Base-by-base conservation (phyloP, 1,140 invertebrate genomes). In the Episyrphus balteatus region DNA sequence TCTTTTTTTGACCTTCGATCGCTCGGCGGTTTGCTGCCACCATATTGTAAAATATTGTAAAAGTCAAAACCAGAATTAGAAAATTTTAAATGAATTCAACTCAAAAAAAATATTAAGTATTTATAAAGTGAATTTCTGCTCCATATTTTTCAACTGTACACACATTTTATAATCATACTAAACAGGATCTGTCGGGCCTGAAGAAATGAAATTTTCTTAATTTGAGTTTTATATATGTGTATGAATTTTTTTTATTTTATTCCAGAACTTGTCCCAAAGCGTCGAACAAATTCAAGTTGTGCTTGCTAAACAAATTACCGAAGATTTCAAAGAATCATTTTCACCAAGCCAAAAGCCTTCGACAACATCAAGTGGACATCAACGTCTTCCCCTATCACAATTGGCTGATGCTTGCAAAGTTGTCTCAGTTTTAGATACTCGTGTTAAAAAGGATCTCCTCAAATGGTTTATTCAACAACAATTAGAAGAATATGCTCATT, bases 281-380 rank as follows among this genome's bases (percentile, higher is more conserved):
- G 88, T 98, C 13, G 80, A 84, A 53, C 77, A 85, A 58, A 90
- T 98, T 38, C 85, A 92, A 51, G 68, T 79, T 2, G 82, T 91
- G 46, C 71, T 98, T 33, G 90, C 88, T 1, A 76, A 83, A 47
- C 94, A 98, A 74, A 96, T 98, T 47, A 83, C 84, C 2, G 75
- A 81, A n/a, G 96, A 99, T 71, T 97, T 98, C 70, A 86, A 89
- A 55, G 83, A 91, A 58, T 85, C 91, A 0, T 96, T 98, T 59
- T 82, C 87, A 43, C 45, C 49, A 65, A 62, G 14, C 52, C 57
- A 2, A 40, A 26, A n/a, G 21, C 32, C 2, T 48, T 45, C 45
- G 38, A 42, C 21, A 26, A 34, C 32, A 42, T 21, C 12, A 36
- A 19, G 8, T 19, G 21, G 8, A 40, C 45, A 36, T 53, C 55